These are phyloP conservation scores for Tetragnatha montana DNA, from an alignment of 2,888 invertebrate species.

Conservation along the genomic window DNA sequence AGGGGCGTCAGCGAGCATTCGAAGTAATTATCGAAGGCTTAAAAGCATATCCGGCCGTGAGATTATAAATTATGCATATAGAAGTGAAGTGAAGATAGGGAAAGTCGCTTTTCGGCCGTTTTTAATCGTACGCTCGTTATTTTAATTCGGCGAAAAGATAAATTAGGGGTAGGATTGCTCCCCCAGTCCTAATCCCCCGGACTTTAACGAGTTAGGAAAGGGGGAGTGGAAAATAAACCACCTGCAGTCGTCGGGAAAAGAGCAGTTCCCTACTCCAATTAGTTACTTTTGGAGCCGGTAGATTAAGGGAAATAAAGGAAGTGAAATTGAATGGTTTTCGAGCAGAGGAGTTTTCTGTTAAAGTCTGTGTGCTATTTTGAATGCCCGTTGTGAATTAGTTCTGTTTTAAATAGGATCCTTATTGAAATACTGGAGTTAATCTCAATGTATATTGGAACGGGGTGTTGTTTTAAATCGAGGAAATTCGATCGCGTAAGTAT, in stretches of 20 bases:
- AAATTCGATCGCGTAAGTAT: no score
- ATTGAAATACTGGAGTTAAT: no score
- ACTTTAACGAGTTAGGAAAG: slow-evolving; percentile 37
- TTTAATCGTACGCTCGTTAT: slow-evolving; percentile 51
- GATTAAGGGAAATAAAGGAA: not conserved
- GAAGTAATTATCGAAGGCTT: slow-evolving; percentile 52
- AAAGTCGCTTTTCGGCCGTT: slow-evolving; percentile 38
- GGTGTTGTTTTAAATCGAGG: no score
- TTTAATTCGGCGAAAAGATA: slow-evolving; percentile 64
- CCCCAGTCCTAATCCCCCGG: slow-evolving; percentile 44
- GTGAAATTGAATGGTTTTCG: not conserved
- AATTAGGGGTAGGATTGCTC: slow-evolving; percentile 56
- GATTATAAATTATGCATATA: slow-evolving; percentile 59
- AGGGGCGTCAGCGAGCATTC: slow-evolving; percentile 25
- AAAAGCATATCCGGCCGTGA: slow-evolving; percentile 28
- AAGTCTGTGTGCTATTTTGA: not conserved
- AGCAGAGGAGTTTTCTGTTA: not conserved
- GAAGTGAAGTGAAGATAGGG: slow-evolving; percentile 11
- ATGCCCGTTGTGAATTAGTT: no score
- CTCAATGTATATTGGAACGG: no score
- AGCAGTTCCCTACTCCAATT: not conserved
- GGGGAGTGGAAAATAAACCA: not conserved
- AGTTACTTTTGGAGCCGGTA: not conserved
- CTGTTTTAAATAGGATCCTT: no score
- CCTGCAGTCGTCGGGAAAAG: not conserved